Conservation (phyloP, 2,797 vertebrate genomes). For the Tangara arthus region DNA sequence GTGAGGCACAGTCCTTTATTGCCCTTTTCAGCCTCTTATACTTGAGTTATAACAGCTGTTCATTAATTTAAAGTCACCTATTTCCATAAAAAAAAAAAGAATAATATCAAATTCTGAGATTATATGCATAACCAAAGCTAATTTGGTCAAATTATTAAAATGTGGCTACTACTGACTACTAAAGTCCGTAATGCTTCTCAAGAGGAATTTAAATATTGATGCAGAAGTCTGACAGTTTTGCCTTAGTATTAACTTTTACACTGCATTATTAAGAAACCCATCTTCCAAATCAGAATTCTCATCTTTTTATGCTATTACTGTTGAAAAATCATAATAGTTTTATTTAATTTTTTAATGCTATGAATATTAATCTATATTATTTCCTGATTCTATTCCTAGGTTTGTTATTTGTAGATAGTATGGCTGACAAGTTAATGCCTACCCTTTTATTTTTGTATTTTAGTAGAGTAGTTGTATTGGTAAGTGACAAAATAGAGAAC, state of each 20-base stretch:
- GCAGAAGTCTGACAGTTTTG: neutral
- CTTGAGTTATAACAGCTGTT: neutral
- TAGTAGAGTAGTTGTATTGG: neutral
- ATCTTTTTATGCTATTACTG: neutral
- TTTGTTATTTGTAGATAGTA: neutral
- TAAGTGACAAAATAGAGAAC: neutral
- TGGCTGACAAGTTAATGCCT: neutral
- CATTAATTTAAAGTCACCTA: neutral
- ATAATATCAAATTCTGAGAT: neutral
- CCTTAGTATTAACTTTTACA: neutral
- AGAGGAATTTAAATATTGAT: neutral
- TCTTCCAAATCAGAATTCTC: neutral
- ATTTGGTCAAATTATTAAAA: neutral
- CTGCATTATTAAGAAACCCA: neutral
- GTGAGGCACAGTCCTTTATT: neutral
- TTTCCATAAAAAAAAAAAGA: neutral
- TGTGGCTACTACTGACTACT: neutral
- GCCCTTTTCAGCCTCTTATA: neutral
- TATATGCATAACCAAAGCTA: neutral
- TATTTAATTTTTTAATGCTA: neutral
- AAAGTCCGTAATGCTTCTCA: neutral
- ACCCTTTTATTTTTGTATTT: neutral
- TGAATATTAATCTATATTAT: neutral
- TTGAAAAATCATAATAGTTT: neutral
- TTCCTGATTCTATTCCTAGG: neutral